Evolutionary conservation across 2,113 vertebrate genomes (phyloP), one percentile per base, ranked within the genome.

Genomic region (Polyodon spathula): DNA sequence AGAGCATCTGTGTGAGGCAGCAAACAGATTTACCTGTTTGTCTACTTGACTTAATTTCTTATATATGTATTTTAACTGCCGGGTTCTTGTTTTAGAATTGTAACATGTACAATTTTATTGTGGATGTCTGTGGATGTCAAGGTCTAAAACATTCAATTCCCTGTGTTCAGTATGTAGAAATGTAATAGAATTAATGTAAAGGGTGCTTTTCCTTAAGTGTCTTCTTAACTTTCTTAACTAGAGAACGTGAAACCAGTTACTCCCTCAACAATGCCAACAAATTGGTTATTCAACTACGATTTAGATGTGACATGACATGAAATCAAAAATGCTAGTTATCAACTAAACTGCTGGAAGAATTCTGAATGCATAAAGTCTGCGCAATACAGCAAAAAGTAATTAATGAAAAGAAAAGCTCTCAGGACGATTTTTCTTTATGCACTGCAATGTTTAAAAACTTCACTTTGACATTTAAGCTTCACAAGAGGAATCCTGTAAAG

Each of bases 401-500:
- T 50, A 14, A 50, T n/a, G n/a, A 16, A 50, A 57, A 58, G 42
- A 62, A 61, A 50, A 40, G 27, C 42, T 59, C 56, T 67, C 61
- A 59, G 41, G 40, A 59, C 52, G 59, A 59, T 4, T 57, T 41
- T 58, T 41, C 62, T 50, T 66, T 42, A 68, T 72, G 65, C 71
- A 63, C 74, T 68, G 41, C 73, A 15, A 65, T 17, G 71, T 38
- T 37, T 58, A 40, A 71, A 84, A 54, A 66, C 53, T 66, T 70
- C 61, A 68, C 63, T 73, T 62, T 76, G 68, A 68, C 69, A 80
- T 74, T 63, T 69, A 39, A 75, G 65, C 69, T 77, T 71, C 64
- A 71, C 71, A 78, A 88, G 69, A 61, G 71, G 65, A 73, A 70
- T 66, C 73, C 68, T 76, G 70, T 83, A 68, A 81, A 78, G 64